These are phyloP conservation scores for Oplegnathus fasciatus DNA, from an alignment of 2,113 vertebrate genomes.

Conservation along the genomic window DNA sequence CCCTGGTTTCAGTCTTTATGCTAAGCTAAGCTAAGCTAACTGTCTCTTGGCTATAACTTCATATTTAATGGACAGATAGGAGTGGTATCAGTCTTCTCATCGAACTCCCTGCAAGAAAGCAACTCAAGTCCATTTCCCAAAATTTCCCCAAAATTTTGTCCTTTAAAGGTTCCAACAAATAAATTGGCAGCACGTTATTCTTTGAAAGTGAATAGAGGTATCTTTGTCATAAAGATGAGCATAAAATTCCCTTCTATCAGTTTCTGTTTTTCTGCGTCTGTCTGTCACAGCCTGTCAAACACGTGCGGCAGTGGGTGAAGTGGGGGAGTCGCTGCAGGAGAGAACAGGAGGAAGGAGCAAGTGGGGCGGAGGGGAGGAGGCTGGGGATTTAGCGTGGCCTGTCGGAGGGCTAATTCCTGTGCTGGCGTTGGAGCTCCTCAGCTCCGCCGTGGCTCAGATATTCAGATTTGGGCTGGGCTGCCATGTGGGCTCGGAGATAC, in stretches of 20 bases:
- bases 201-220: background rate
- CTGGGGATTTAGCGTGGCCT: constrained; percentile 78
- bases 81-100: background rate
- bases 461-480: constrained; percentile 85
- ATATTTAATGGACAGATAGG: background rate
- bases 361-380: constrained; percentile 48
- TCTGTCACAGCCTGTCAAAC: constrained; percentile 56
- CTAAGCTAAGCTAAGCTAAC: background rate
- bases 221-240: constrained; percentile 8
- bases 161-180: too few species aligned
- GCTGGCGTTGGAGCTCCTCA: constrained; percentile 79
- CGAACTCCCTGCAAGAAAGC: background rate
- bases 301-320: constrained; percentile 52
- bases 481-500: constrained; percentile 86
- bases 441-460: constrained; percentile 81
- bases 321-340: constrained; percentile 60
- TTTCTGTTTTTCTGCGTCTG: constrained; percentile 45
- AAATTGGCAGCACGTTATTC: too few species aligned
- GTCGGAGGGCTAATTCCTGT: constrained; percentile 84
- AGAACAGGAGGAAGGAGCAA: constrained; percentile 58
- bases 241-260: constrained; percentile 29
- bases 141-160: background rate
- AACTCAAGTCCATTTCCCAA: background rate
- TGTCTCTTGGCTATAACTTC: background rate
- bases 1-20: background rate